A percentile compares a stretch with the other conserved stretches of the same genome.
phyloP scores from a whole-genome alignment of 2,888 invertebrate genomes.

The Drosophila pegasa region DNA sequence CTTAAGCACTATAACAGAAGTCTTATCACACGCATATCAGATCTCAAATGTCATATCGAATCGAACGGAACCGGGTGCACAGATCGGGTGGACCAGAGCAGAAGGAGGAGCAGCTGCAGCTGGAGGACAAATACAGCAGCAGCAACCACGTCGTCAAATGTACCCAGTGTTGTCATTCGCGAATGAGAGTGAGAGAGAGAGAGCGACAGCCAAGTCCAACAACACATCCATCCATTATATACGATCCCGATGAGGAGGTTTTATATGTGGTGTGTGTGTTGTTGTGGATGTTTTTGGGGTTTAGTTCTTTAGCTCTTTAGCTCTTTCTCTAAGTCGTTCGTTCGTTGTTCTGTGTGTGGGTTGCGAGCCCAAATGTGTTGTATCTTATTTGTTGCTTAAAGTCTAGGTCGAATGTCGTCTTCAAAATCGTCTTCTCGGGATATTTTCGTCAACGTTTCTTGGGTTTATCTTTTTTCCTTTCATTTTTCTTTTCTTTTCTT shows the following conservation, averaged over 20 bases:
- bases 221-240: slow-evolving; percentile 50
- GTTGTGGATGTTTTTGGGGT: slow-evolving; percentile 41
- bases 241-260: slow-evolving; percentile 30
- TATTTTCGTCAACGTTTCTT: slow-evolving; percentile 60
- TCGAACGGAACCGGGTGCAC: slow-evolving; percentile 71
- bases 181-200: slow-evolving; percentile 1
- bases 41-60: slow-evolving; percentile 30
- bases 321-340: neutral
- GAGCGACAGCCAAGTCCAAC: slow-evolving; percentile 45
- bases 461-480: slow-evolving; percentile 18
- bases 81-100: slow-evolving; percentile 75
- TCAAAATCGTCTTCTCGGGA: slow-evolving; percentile 42
- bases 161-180: slow-evolving; percentile 37
- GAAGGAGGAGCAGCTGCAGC: slow-evolving; percentile 76
- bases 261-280: slow-evolving; percentile 44
- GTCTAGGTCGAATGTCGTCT: slow-evolving; percentile 60
- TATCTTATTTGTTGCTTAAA: slow-evolving; percentile 50
- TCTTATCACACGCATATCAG: slow-evolving; percentile 75
- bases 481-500: slow-evolving; percentile 16
- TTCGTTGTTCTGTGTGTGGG: slow-evolving; percentile 5
- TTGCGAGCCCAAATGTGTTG: slow-evolving; percentile 64
- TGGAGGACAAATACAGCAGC: slow-evolving; percentile 78
- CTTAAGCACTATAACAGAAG: slow-evolving; percentile 70
- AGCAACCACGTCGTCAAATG: slow-evolving; percentile 67
- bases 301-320: slow-evolving; percentile 36